A percentile compares a stretch with the other conserved stretches of the same genome.
Evolutionary conservation across 1,140 invertebrate species (phyloP).

Genomic region (Rhagoletis zephyria): DNA sequence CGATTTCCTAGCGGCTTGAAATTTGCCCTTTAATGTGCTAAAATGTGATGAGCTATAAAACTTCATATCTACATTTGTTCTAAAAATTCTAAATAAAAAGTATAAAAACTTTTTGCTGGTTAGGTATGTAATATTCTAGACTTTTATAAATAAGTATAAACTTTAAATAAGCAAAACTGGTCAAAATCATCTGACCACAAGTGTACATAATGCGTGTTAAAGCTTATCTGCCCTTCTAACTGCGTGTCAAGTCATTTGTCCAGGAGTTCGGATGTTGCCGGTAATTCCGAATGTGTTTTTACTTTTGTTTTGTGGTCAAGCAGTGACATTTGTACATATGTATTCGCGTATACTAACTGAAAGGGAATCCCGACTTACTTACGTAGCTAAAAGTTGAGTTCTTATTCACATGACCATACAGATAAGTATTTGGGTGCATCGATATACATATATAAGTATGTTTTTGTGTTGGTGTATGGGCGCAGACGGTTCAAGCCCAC

Average conservation of each 20-base stretch:
- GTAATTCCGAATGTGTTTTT: background rate
- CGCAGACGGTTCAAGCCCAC: slow-evolving; percentile 55
- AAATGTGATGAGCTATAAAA: no score
- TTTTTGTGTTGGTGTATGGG: slow-evolving; percentile 3
- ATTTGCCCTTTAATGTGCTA: no score
- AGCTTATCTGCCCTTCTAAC: background rate
- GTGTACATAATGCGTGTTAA: background rate
- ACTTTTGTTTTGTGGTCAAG: background rate
- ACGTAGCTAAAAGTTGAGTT: background rate
- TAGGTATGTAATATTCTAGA: no score
- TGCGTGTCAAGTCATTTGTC: background rate
- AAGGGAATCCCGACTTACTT: background rate
- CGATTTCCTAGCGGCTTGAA: no score
- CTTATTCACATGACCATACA: background rate
- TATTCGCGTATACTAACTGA: background rate
- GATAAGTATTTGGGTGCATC: background rate
- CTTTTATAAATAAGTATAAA: no score
- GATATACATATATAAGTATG: background rate
- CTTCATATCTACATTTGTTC: no score
- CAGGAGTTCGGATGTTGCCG: background rate
- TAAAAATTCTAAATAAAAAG: no score
- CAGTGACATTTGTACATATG: background rate
- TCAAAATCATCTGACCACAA: no score
- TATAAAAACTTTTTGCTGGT: no score
- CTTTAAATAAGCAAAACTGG: no score